Percentiles rank a stretch among this genome's conserved stretches.
Evolutionary conservation across 2,113 vertebrate species (phyloP).

Genomic region (Haemorhous mexicanus): DNA sequence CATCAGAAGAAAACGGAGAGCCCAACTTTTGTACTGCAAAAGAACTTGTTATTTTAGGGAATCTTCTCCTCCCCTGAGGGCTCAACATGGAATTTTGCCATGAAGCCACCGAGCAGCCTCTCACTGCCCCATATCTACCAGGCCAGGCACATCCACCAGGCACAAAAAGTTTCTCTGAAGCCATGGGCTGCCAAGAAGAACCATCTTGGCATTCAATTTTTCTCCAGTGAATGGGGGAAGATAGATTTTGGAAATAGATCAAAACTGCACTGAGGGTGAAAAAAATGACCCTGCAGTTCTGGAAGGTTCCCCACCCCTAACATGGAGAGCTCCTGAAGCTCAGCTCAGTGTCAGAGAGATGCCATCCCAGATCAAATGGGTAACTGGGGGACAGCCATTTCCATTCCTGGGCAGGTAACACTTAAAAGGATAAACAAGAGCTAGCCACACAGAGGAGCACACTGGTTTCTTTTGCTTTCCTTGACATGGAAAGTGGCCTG

Average conservation of each 20-base stretch:
- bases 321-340: neutral
- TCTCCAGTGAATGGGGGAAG: neutral
- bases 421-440: constrained; percentile 15
- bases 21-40: neutral
- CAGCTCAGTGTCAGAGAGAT: neutral
- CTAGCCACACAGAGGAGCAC: neutral
- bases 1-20: neutral
- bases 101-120: neutral
- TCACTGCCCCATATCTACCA: neutral
- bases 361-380: neutral
- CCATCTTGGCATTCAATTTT: neutral
- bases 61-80: neutral
- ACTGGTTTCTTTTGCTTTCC: constrained; percentile 16
- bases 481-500: constrained; percentile 23
- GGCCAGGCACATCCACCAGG: neutral
- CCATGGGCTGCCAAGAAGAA: neutral
- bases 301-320: neutral
- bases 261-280: neutral
- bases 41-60: neutral
- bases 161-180: neutral
- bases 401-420: neutral
- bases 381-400: neutral
- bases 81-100: neutral
- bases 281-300: neutral
- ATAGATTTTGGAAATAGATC: neutral